These are phyloP conservation scores for Tetragonula clypearis DNA, from an alignment of 1,140 invertebrate genomes.

Conservation along the genomic window DNA sequence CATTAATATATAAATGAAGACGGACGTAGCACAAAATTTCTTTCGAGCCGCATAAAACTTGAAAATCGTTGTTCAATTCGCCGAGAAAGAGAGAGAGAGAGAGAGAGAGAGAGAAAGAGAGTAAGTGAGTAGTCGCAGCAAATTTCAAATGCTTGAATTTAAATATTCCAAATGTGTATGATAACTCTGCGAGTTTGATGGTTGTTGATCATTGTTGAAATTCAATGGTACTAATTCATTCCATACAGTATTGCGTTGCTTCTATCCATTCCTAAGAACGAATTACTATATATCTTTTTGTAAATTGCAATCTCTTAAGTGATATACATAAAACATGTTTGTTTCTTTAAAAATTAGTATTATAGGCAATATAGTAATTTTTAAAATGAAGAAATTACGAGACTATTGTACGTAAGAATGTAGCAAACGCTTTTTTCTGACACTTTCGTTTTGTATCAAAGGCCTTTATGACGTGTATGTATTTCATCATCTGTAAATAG, in stretches of 20 bases:
- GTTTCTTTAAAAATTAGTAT: slow-evolving; percentile 2
- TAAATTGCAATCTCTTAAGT: slow-evolving; percentile 24
- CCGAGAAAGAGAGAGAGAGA: neutral
- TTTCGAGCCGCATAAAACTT: slow-evolving; percentile 4
- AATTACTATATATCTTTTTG: slow-evolving; percentile 11
- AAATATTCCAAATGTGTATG: slow-evolving; percentile 1
- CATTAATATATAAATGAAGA: slow-evolving; percentile 17
- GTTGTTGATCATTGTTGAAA: neutral
- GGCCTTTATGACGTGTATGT: slow-evolving; percentile 22
- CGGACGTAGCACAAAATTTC: slow-evolving; percentile 20
- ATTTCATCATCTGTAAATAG: slow-evolving; percentile 51
- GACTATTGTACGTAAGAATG: slow-evolving; percentile 27
- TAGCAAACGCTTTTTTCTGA: neutral
- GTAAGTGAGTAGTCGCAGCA: neutral
- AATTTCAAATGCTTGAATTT: neutral
- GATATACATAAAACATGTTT: slow-evolving; percentile 22
- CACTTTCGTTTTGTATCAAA: slow-evolving; percentile 23
- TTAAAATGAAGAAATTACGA: neutral
- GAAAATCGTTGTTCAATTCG: slow-evolving; percentile 25
- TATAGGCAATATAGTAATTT: neutral
- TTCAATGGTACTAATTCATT: slow-evolving; percentile 33
- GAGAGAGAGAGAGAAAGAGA: neutral
- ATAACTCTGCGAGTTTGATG: neutral
- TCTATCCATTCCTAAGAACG: slow-evolving; percentile 32
- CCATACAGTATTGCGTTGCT: slow-evolving; percentile 32